Evolutionary conservation across 2,888 invertebrate species (phyloP).

Genomic region (Noctua janthina): DNA sequence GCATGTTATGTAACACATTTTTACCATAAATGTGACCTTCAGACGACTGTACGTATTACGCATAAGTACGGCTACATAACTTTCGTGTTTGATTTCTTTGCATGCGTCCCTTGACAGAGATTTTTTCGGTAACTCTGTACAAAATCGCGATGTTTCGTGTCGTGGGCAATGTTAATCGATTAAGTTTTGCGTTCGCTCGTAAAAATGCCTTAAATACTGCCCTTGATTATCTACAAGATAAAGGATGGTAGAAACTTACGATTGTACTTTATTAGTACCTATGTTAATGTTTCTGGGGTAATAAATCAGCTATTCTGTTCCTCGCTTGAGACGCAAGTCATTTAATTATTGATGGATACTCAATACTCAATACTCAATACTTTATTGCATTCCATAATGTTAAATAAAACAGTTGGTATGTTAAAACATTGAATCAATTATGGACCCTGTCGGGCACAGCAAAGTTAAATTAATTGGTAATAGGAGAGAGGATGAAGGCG

Average conservation of each 20-base stretch:
- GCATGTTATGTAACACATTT: slow-evolving; percentile 72
- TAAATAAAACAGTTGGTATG: no score
- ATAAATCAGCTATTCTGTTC: slow-evolving; percentile 40
- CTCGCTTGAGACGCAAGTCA: slow-evolving; percentile 13
- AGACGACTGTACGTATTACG: slow-evolving; percentile 58
- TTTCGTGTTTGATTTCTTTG: slow-evolving; percentile 63
- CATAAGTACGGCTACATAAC: slow-evolving; percentile 57
- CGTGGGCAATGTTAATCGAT: slow-evolving; percentile 45
- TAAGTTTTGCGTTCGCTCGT: slow-evolving; percentile 51
- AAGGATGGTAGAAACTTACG: slow-evolving; percentile 31
- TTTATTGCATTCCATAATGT: no score
- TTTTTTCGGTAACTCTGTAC: slow-evolving; percentile 44
- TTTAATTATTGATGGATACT: slow-evolving; percentile 36
- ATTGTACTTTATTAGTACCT: slow-evolving; percentile 22
- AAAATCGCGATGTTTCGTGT: slow-evolving; percentile 56
- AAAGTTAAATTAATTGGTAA: no score
- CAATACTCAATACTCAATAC: no score
- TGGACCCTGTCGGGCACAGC: no score
- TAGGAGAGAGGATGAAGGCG: no score
- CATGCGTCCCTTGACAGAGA: slow-evolving; percentile 55
- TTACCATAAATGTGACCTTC: slow-evolving; percentile 73
- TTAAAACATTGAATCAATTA: no score
- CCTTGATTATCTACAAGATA: slow-evolving; percentile 35
- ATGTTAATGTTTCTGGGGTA: slow-evolving; percentile 32
- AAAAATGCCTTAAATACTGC: slow-evolving; percentile 53